Percentiles rank a stretch among this genome's conserved stretches.
Evolutionary conservation across 2,113 vertebrate species (phyloP).

Genomic region (Dendropsophus ebraccatus): DNA sequence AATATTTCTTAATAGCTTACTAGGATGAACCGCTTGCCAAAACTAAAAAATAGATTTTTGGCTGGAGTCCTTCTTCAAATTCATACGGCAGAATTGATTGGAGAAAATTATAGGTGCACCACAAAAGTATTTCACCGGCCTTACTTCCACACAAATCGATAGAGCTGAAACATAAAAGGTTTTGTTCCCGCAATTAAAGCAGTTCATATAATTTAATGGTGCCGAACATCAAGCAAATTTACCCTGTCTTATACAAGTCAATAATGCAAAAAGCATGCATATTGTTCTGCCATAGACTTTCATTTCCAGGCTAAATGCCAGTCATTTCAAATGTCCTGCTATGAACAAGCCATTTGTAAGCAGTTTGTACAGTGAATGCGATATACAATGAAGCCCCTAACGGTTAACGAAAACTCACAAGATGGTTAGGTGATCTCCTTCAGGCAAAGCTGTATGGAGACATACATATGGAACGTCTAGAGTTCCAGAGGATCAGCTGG

Average conservation of each 20-base stretch:
- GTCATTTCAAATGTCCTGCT: constrained; percentile 15
- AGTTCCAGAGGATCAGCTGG: no score
- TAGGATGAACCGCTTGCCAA: constrained; percentile 23
- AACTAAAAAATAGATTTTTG: constrained; percentile 43
- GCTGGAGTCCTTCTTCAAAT: constrained; percentile 60
- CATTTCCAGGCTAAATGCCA: constrained; percentile 30
- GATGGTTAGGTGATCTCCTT: no score
- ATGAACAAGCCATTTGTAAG: constrained; percentile 34
- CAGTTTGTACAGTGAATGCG: constrained; percentile 5
- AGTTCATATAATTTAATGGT: constrained; percentile 62
- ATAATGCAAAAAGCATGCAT: constrained; percentile 45
- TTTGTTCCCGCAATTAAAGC: constrained; percentile 67
- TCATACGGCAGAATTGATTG: constrained; percentile 65
- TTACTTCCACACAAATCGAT: constrained; percentile 64
- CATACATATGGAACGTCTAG: no score
- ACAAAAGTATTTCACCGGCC: constrained; percentile 63
- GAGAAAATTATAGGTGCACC: constrained; percentile 63
- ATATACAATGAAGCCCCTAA: constrained; percentile 14
- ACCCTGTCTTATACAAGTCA: constrained; percentile 41
- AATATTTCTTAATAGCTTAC: constrained; percentile 32
- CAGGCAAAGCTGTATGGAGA: no score
- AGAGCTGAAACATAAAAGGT: constrained; percentile 64
- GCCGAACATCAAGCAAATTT: constrained; percentile 54
- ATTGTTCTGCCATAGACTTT: constrained; percentile 20
- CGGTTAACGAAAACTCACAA: neutral